Evolutionary conservation across 2,113 vertebrate species (phyloP).

Genomic region (Atrichornis clamosus): DNA sequence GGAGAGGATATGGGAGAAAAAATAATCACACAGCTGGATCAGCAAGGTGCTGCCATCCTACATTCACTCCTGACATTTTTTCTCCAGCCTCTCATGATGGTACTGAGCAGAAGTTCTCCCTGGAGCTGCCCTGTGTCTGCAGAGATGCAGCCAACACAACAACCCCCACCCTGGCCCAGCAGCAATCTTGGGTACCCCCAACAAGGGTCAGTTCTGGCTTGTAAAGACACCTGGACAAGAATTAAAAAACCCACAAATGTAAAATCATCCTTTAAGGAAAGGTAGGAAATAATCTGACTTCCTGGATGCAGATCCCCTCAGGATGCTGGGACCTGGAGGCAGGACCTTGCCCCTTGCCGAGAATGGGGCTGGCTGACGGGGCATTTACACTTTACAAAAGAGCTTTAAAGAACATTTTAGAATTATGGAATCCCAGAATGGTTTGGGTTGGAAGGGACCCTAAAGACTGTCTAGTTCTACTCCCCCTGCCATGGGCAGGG

Average conservation of each 20-base stretch:
- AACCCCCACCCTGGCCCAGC: neutral
- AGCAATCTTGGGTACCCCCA: accelerated
- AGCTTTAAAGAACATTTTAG: neutral
- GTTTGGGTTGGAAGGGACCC: neutral
- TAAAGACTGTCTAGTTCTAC: neutral
- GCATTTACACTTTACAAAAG: neutral
- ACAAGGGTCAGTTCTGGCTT: neutral
- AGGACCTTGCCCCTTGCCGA: neutral
- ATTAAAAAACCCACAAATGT: neutral
- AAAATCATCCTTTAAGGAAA: neutral
- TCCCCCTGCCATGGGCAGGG: neutral
- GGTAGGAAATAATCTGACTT: neutral
- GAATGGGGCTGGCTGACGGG: neutral
- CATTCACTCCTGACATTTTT: neutral
- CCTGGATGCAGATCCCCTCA: neutral
- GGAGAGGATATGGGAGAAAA: neutral
- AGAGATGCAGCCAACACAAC: neutral
- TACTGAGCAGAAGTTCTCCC: neutral
- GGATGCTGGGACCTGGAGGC: neutral
- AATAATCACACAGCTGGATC: neutral
- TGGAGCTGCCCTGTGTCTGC: neutral
- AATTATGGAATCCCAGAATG: neutral
- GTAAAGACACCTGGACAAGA: neutral
- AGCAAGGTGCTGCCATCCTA: neutral
- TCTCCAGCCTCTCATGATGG: neutral